Evolutionary conservation across 2,888 invertebrate genomes (phyloP).

Genomic region (Amiota mariae): DNA sequence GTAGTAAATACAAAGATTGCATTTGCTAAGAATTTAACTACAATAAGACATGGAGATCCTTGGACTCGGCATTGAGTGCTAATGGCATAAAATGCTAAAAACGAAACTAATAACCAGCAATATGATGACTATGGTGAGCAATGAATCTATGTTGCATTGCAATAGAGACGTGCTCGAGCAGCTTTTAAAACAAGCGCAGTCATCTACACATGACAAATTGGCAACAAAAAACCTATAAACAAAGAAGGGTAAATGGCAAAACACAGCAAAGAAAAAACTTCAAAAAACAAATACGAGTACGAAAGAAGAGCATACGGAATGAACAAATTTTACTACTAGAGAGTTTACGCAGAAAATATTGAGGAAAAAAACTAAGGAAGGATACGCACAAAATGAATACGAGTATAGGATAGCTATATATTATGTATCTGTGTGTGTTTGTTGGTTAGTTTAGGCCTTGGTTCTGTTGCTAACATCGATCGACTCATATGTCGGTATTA

Average conservation of each 20-base stretch:
- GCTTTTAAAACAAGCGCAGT: slow-evolving; percentile 51
- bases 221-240: slow-evolving; percentile 42
- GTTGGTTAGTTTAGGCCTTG: slow-evolving; percentile 10
- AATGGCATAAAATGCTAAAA: slow-evolving; percentile 54
- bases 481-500: slow-evolving; percentile 26
- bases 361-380: neutral
- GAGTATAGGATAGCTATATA: neutral
- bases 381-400: neutral
- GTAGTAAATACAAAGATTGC: no score
- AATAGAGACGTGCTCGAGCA: slow-evolving; percentile 43
- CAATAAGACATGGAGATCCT: neutral
- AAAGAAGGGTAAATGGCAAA: neutral
- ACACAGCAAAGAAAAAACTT: slow-evolving; percentile 11
- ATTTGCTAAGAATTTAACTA: no score
- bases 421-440: neutral
- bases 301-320: slow-evolving; percentile 2
- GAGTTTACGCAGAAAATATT: neutral
- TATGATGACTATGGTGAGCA: slow-evolving; percentile 9
- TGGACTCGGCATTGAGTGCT: slow-evolving; percentile 48
- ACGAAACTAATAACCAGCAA: slow-evolving; percentile 28
- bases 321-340: neutral
- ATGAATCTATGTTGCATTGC: neutral
- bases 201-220: slow-evolving; percentile 57
- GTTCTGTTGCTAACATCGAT: neutral
- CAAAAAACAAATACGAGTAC: neutral